Evolutionary conservation across 2,888 invertebrate species (phyloP).

Genomic region (Hemithea aestivaria): DNA sequence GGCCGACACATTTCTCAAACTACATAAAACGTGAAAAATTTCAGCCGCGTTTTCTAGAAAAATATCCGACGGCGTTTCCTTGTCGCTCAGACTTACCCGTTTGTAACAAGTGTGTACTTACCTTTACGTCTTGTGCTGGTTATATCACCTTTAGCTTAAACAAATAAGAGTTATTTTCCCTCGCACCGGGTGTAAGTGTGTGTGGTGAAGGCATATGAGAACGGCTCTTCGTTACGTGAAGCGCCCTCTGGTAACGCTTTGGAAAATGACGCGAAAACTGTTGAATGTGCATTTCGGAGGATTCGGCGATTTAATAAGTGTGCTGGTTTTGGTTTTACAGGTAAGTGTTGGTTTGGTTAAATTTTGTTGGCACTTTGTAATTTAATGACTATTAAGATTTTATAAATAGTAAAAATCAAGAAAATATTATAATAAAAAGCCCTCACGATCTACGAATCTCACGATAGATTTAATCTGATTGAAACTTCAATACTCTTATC

Average conservation of each 20-base stretch:
- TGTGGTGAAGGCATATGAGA: constrained; percentile 26
- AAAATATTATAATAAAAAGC: too few relatives aligned
- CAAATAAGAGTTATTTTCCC: constrained; percentile 8
- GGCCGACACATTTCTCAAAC: constrained; percentile 6
- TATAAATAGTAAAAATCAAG: too few relatives aligned
- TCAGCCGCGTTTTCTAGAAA: constrained; percentile 23
- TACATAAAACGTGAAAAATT: constrained; percentile 12
- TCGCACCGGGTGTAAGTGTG: not conserved
- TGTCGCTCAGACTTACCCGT: constrained; percentile 31
- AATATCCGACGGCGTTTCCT: constrained; percentile 37
- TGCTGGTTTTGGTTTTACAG: constrained; percentile 18
- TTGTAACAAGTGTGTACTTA: constrained; percentile 33
- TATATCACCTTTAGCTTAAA: not conserved
- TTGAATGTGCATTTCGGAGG: constrained; percentile 44
- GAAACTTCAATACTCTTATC: too few relatives aligned
- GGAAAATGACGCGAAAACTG: constrained; percentile 42
- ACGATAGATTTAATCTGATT: too few relatives aligned
- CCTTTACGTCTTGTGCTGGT: constrained; percentile 3
- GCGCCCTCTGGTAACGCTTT: constrained; percentile 27
- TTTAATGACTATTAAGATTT: too few relatives aligned
- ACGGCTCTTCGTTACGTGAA: constrained; percentile 43
- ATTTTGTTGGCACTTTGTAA: too few relatives aligned
- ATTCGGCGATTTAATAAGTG: constrained; percentile 6
- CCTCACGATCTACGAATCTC: too few relatives aligned
- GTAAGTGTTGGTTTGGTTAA: constrained; percentile 1